Evolutionary conservation across 2,888 invertebrate genomes (phyloP), one percentile per base, ranked within the genome.

Genomic region (Chrysolina americana): DNA sequence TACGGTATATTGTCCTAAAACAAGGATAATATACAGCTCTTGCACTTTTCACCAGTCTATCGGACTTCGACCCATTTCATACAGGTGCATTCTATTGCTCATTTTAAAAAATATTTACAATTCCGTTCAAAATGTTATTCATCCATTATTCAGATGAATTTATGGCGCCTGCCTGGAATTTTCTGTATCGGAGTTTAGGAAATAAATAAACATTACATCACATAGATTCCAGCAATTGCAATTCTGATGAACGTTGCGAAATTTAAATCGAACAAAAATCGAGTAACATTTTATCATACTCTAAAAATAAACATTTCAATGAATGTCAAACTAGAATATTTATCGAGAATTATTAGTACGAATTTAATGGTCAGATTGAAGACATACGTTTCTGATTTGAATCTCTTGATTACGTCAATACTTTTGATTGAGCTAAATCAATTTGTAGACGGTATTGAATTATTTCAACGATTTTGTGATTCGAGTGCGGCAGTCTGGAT

Each of bases 281-380:
- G 76, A 78, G 78, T 78, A 76, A 75, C 76, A 79, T 78, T 77
- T 79, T 78, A 76, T 81, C 82, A 81, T 68, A 79, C 77, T 83
- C 83, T 83, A 83, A 82, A 83, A 83, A 83, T 82, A 82, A 76
- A 69, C 68, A 65, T 41, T 76, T 74, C 65, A 78, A 76, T 75
- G 73, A 74, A 76, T 80, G 75, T 77, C 76, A 74, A 76, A 75
- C 71, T 73, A 71, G 73, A 76, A 75, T 75, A 76, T 78, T 73
- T 74, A 78, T 76, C 72, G 68, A 65, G 69, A 69, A 53, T 71
- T 63, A 76, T 76, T 76, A 76, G 76, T 76, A 70, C 70, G 76
- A 76, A 68, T 70, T 73, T 76, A 69, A 72, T 78, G 71, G 73
- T 71, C 70, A 68, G 28, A 65, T 71, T 65, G 71, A 78, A 73